Base-by-base conservation (phyloP, 1,140 invertebrate species). In the Xylocopa sonorina region DNA sequence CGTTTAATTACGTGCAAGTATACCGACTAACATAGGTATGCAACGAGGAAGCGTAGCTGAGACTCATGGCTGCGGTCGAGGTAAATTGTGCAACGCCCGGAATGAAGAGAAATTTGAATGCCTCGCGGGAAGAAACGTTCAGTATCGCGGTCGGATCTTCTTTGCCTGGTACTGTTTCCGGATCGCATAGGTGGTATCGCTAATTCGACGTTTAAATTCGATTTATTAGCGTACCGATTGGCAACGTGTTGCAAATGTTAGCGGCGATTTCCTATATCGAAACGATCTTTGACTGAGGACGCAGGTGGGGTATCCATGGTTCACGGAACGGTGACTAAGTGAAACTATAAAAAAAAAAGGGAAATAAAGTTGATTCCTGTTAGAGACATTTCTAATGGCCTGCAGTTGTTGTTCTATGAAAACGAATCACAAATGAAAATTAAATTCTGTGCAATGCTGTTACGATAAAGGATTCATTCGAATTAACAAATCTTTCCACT, bases 181-280 rank as follows among this genome's bases (percentile, higher is more conserved):
- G 34, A 80, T 83, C 50, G 14, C 34, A 67, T 60, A 67, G 14
- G 46, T 3, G 24, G 16, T 9, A 57, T 51, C 53, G 81, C 81
- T 84, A 84, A 84, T 83, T 72, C 18, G 48, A 80, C 27, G 77
- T 71, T 67, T 82, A 80, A 84, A 76, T 83, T 64, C 46, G 14
- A 43, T 57, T 34, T 60, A 71, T 84, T 84, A 84, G 66, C 51
- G 21, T n/a, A 24, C 38, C 51, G 29, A 29, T 21, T 55, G 46
- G 48, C 50, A 77, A 43, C 14, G 5, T 53, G 29, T 55, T 21
- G 53, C 32, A 27, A 71, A 53, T 43, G 16, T n/a, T 10, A 50
- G 16, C n/a, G 53, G 12, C 21, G 43, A 7, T 69, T 77, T 58
- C 29, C 41, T 7, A 21, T 18, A n/a, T 1, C 3, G n/a, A 18